Conservation (phyloP, 2,888 invertebrate species). For the Spilarctia lutea region DNA sequence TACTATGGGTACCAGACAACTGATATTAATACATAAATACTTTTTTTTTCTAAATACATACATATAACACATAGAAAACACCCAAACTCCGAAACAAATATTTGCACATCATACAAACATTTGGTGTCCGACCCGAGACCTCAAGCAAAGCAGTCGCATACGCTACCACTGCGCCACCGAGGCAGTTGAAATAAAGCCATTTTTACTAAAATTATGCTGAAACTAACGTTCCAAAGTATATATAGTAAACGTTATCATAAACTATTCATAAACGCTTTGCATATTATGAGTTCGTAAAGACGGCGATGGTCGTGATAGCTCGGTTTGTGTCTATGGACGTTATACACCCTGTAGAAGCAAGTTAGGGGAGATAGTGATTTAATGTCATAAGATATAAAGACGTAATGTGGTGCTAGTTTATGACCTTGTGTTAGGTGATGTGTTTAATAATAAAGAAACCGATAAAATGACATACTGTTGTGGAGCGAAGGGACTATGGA, state of each 20-base stretch:
- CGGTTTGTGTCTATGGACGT: constrained; percentile 16
- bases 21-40: no score
- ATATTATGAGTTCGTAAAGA: constrained; percentile 46
- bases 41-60: no score
- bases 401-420: constrained; percentile 45
- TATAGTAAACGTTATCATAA: constrained; percentile 19
- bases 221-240: background rate
- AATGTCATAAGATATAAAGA: constrained; percentile 36
- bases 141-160: no score
- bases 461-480: background rate
- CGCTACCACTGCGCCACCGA: no score
- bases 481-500: no score
- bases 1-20: no score
- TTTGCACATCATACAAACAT: no score
- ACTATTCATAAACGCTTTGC: constrained; percentile 33
- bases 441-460: background rate
- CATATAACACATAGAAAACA: no score
- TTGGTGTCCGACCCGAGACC: no score
- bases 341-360: constrained; percentile 13
- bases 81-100: no score
- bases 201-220: background rate
- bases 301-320: constrained; percentile 37
- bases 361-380: constrained; percentile 41
- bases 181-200: background rate
- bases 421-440: constrained; percentile 14